These are phyloP conservation scores for Pseudomyrmex dendroicus DNA, from an alignment of 1,140 invertebrate species.

Conservation along the genomic window DNA sequence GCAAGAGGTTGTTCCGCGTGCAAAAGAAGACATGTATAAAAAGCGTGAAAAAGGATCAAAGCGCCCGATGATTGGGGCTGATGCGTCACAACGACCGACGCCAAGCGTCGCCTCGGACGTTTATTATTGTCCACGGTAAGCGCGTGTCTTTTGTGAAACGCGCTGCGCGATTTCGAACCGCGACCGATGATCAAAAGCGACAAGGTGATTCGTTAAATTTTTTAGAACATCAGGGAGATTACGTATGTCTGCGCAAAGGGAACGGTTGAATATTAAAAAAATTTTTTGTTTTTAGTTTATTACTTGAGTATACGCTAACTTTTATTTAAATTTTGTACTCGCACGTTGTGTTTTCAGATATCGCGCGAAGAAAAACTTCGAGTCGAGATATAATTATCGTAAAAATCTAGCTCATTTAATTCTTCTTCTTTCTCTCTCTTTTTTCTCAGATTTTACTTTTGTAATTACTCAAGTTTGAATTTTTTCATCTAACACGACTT, in stretches of 20 bases:
- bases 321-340: no score
- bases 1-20: no score
- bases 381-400: no score
- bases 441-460: no score
- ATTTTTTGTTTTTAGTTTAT: background rate
- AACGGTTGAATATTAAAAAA: background rate
- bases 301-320: no score
- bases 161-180: background rate
- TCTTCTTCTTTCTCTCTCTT: no score
- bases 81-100: slow-evolving; percentile 10
- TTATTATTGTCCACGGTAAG: background rate
- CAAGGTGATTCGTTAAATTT: background rate
- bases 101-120: slow-evolving; percentile 20
- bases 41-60: background rate
- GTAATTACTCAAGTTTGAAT: no score
- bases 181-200: background rate
- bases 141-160: background rate
- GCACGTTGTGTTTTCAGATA: no score
- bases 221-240: background rate
- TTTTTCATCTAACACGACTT: no score
- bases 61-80: background rate
- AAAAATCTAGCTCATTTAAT: no score
- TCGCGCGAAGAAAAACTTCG: no score
- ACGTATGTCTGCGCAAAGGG: background rate
- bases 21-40: background rate